phyloP scores from a whole-genome alignment of 2,888 invertebrate genomes.

The Zelleria hepariella region DNA sequence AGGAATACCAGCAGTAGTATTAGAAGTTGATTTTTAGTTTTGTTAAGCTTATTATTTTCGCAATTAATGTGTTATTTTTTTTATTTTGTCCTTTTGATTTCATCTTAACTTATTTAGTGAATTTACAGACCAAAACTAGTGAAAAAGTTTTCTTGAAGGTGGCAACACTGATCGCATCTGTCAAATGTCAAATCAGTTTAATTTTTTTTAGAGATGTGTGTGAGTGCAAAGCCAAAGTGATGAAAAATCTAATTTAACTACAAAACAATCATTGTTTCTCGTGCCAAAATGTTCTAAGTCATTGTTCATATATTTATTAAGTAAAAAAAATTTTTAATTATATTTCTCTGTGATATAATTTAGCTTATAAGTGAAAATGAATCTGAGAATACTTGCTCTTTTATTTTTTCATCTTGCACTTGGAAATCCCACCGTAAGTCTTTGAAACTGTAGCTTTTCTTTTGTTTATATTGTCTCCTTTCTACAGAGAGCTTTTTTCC shows the following conservation, averaged over 20 bases:
- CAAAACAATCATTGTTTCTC: background rate
- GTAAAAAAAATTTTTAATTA: background rate
- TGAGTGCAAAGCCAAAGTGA: background rate
- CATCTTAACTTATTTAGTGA: too few species aligned
- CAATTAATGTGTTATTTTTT: too few species aligned
- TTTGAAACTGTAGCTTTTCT: background rate
- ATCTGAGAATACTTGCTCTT: conserved; percentile 22
- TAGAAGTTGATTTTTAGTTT: too few species aligned
- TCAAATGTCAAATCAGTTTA: background rate
- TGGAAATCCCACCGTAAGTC: conserved; percentile 9
- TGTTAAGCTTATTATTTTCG: too few species aligned
- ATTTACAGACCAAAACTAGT: too few species aligned
- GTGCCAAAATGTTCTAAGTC: conserved; percentile 5
- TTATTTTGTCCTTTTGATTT: too few species aligned
- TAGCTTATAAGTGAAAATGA: conserved; percentile 28
- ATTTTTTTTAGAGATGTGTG: background rate
- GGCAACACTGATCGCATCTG: background rate
- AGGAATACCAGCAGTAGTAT: too few species aligned
- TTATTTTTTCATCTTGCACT: conserved; percentile 21
- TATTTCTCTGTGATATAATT: conserved; percentile 31
- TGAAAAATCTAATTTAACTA: background rate
- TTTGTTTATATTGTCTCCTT: background rate
- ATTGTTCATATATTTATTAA: conserved; percentile 19
- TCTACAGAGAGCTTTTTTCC: conserved; percentile 1
- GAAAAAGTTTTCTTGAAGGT: too few species aligned